These are phyloP conservation scores for Pardalotus punctatus DNA, from an alignment of 2,113 vertebrate genomes.

Conservation along the genomic window DNA sequence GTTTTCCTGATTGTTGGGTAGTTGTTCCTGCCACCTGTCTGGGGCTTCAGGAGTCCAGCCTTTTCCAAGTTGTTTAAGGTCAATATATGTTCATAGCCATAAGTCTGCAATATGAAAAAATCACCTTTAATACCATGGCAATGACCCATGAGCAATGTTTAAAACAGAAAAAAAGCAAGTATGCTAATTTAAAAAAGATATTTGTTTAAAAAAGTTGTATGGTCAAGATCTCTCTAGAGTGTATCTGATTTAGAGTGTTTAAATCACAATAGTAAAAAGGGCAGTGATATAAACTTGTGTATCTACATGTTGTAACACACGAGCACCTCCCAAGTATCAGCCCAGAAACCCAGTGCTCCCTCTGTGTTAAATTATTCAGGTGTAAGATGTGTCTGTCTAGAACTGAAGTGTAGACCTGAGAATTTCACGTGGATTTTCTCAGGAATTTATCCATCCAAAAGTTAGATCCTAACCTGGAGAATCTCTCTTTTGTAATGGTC, in stretches of 20 bases:
- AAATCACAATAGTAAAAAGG: not conserved
- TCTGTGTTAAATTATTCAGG: not conserved
- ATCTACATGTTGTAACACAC: not conserved
- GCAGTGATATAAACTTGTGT: not conserved
- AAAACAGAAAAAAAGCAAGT: not conserved
- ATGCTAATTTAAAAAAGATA: not conserved
- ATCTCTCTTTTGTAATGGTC: constrained; percentile 96
- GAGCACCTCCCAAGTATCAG: not conserved
- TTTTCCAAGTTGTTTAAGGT: constrained; percentile 95
- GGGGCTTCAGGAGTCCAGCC: constrained; percentile 85
- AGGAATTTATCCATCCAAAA: not conserved
- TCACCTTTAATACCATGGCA: not conserved
- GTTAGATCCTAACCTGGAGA: constrained; percentile 81
- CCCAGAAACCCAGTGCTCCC: not conserved
- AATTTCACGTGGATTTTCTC: not conserved
- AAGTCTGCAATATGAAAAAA: constrained; percentile 78
- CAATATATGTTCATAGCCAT: constrained; percentile 92
- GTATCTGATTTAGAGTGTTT: not conserved
- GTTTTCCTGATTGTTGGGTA: constrained; percentile 97
- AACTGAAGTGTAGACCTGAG: not conserved
- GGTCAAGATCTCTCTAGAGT: not conserved
- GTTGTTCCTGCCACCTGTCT: constrained; percentile 87
- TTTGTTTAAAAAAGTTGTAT: not conserved
- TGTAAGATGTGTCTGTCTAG: not conserved
- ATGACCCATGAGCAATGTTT: not conserved